These are phyloP conservation scores for Oxyscelio sp. DNA, from an alignment of 2,888 invertebrate species.

Conservation along the genomic window DNA sequence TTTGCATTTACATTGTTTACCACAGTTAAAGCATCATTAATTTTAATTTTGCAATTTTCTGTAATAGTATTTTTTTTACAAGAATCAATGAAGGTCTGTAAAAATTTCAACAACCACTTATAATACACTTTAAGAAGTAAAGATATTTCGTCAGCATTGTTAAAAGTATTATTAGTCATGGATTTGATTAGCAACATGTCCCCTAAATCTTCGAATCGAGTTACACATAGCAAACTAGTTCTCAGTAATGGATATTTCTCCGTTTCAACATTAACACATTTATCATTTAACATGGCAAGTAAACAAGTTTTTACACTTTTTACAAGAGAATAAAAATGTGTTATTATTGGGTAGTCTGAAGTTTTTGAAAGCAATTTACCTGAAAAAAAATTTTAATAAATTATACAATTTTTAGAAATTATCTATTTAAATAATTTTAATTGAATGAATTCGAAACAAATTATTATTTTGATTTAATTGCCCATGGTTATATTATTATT, in stretches of 20 bases:
- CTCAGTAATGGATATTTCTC: slow-evolving; percentile 88
- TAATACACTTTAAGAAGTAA: slow-evolving; percentile 92
- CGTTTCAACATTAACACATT: slow-evolving; percentile 85
- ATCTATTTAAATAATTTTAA: no score
- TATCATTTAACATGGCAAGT: slow-evolving; percentile 84
- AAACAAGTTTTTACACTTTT: slow-evolving; percentile 89
- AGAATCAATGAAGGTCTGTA: slow-evolving; percentile 77
- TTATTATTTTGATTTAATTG: neutral
- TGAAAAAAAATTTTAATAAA: slow-evolving; percentile 78
- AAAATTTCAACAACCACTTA: slow-evolving; percentile 92
- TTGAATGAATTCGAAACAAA: no score
- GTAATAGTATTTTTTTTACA: slow-evolving; percentile 50
- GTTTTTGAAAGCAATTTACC: slow-evolving; percentile 89
- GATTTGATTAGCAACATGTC: slow-evolving; percentile 85
- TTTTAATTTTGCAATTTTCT: slow-evolving; percentile 72
- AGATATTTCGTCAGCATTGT: slow-evolving; percentile 89
- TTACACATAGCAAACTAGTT: slow-evolving; percentile 90
- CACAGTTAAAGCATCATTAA: slow-evolving; percentile 80
- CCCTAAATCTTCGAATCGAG: slow-evolving; percentile 89
- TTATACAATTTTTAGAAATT: no score
- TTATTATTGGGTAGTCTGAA: slow-evolving; percentile 89
- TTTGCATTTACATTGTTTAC: slow-evolving; percentile 79
- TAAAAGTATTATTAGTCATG: slow-evolving; percentile 63
- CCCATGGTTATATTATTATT: no score
- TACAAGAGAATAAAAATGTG: slow-evolving; percentile 89